Conservation (phyloP, 2,113 vertebrate genomes). For the Tragelaphus imberbis region DNA sequence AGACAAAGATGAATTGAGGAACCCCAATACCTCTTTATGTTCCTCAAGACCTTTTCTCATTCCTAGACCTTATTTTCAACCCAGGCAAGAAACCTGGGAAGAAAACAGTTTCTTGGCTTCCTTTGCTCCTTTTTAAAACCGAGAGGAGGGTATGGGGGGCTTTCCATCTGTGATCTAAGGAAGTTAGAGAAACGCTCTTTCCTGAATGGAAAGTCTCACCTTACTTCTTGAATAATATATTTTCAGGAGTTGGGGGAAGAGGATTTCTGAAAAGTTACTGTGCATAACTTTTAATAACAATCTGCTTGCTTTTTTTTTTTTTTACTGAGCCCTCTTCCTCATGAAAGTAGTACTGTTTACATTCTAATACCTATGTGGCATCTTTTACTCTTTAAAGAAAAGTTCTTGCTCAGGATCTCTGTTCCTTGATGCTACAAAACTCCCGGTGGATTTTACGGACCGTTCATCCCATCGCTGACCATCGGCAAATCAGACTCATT, state of each 20-base stretch:
- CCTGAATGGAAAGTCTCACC: neutral
- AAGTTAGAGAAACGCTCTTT: neutral
- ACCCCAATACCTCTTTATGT: conserved; percentile 31
- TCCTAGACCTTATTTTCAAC: neutral
- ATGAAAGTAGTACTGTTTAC: neutral
- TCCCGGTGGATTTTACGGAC: neutral
- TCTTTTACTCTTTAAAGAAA: neutral
- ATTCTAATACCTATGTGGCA: neutral
- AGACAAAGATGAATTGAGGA: conserved; percentile 69
- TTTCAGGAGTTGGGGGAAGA: neutral
- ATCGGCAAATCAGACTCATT: neutral
- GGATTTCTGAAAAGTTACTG: neutral
- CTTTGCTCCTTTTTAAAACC: neutral
- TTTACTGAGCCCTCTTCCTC: neutral
- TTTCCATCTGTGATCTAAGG: neutral
- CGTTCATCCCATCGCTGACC: neutral
- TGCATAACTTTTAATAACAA: conserved; percentile 30
- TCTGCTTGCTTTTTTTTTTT: neutral
- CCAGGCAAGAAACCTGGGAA: neutral
- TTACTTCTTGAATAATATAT: neutral
- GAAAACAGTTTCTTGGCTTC: neutral
- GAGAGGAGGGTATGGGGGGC: neutral
- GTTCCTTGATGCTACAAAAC: conserved; percentile 50
- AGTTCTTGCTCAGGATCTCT: neutral
- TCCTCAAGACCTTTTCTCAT: neutral